Conservation (phyloP, 2,797 vertebrate species). For the Lagocephalus sceleratus region DNA sequence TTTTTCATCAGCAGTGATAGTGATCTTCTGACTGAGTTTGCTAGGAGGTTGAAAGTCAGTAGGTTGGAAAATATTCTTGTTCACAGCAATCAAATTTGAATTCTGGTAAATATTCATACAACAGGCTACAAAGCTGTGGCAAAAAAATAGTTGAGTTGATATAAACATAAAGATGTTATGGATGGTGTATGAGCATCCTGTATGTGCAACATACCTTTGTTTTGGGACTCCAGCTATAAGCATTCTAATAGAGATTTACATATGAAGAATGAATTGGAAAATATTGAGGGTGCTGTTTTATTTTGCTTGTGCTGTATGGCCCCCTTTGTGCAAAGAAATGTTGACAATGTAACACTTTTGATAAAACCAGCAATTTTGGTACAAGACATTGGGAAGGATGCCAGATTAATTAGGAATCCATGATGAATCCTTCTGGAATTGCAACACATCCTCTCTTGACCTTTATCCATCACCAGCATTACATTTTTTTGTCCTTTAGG, state of each 20-base stretch:
- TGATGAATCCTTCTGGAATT: not conserved
- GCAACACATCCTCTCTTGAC: too few species aligned
- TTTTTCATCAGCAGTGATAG: too few species aligned
- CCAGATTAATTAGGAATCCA: constrained; percentile 16
- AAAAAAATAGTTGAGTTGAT: too few species aligned
- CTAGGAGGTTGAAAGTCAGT: too few species aligned
- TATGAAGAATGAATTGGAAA: constrained; percentile 25
- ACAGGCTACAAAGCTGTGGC: too few species aligned
- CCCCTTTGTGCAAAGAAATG: constrained; percentile 11
- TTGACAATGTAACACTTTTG: constrained; percentile 7
- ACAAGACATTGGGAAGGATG: constrained; percentile 7
- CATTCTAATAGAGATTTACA: constrained; percentile 23
- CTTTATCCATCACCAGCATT: not conserved
- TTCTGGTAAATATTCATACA: too few species aligned
- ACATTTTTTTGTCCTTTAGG: constrained; percentile 11
- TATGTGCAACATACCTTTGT: constrained; percentile 34
- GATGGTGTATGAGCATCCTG: constrained; percentile 30
- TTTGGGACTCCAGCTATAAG: constrained; percentile 9
- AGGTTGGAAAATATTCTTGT: too few species aligned
- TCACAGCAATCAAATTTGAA: too few species aligned
- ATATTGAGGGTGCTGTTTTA: constrained; percentile 18
- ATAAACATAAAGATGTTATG: not conserved
- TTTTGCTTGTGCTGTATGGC: constrained; percentile 13
- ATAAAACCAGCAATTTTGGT: constrained; percentile 12
- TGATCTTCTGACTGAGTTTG: too few species aligned